Base-by-base conservation (phyloP, 1,140 invertebrate species). In the Watersipora subatra region DNA sequence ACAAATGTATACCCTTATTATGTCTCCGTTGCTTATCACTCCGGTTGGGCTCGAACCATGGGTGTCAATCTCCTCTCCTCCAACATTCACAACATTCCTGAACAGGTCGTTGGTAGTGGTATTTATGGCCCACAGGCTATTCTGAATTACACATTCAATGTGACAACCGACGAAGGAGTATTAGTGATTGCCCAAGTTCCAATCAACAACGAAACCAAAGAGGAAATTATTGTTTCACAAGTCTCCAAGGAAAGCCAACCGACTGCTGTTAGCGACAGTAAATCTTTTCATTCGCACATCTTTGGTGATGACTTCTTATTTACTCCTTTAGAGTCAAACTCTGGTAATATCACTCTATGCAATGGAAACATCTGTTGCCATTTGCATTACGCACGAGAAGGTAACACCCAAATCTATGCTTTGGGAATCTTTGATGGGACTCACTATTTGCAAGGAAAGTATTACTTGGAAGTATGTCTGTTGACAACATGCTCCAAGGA, bases 1-100 rank as follows among this genome's bases (percentile, higher is more conserved):
- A 86, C 85, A 70, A 86, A 87, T 2, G 85, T 88, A 68, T 69
- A 86, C 2, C 88, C 88, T 0, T 88, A 88, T 70, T 77, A 89
- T 2, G 59, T 75, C 67, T 76, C 82, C 2, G 69, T 80, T 63
- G 77, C 83, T 69, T 81, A 76, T 19, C 85, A 86, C 68, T 73
- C 78, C 1, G 80, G 79, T 1, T 87, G 84, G 80, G 78, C 86
- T 0, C 78, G 76, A 17, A 74, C 76, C 0, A 78, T 83, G 26
- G 72, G 83, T 12, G 82, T 85, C 0, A 87, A 86, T 69, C 73
- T 87, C 0, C 70, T 87, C 2, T 81, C 76, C 0, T 76, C 86
- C 0, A 83, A 84, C 26, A 82, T 84, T 62, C 83, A 85, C 62
- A 24, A 68, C 1, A 82, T 83, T 0, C 0, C 1, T 0, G 66